Evolutionary conservation across 2,797 vertebrate genomes (phyloP).

Genomic region (Girardinus metallicus): DNA sequence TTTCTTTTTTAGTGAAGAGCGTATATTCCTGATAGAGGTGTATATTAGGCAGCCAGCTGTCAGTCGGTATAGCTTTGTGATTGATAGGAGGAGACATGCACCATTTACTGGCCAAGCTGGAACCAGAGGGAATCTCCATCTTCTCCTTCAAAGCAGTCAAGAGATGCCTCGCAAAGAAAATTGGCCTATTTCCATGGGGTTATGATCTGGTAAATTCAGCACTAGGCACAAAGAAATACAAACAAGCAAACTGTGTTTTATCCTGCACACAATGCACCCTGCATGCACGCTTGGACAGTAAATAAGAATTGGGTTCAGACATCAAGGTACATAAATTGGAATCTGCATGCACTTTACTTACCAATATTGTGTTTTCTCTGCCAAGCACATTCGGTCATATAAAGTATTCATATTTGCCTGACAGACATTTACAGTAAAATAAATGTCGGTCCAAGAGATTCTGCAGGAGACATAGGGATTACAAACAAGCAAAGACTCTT

Average conservation of each 20-base stretch:
- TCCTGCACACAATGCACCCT: conserved; percentile 33
- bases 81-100: conserved; percentile 81
- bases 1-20: conserved; percentile 64
- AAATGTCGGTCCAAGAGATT: not conserved
- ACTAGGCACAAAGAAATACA: conserved; percentile 48
- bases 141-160: conserved; percentile 77
- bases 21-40: conserved; percentile 71
- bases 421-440: conserved; percentile 42
- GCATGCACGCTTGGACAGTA: conserved; percentile 6
- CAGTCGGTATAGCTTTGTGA: conserved; percentile 72
- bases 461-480: not conserved
- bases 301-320: conserved; percentile 22
- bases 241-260: conserved; percentile 40
- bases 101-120: conserved; percentile 80
- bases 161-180: conserved; percentile 72
- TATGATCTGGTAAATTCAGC: conserved; percentile 56
- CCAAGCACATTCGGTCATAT: conserved; percentile 23
- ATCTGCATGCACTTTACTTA: conserved; percentile 7
- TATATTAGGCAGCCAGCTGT: conserved; percentile 80
- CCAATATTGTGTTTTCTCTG: not conserved
- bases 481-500: conserved; percentile 10
- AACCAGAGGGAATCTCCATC: conserved; percentile 79
- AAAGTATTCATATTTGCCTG: conserved; percentile 16
- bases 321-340: conserved; percentile 18
- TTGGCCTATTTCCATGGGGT: conserved; percentile 72